A percentile compares a stretch with the other conserved stretches of the same genome.
Conservation (phyloP, 2,113 vertebrate genomes). For the Rafetus swinhoei region DNA sequence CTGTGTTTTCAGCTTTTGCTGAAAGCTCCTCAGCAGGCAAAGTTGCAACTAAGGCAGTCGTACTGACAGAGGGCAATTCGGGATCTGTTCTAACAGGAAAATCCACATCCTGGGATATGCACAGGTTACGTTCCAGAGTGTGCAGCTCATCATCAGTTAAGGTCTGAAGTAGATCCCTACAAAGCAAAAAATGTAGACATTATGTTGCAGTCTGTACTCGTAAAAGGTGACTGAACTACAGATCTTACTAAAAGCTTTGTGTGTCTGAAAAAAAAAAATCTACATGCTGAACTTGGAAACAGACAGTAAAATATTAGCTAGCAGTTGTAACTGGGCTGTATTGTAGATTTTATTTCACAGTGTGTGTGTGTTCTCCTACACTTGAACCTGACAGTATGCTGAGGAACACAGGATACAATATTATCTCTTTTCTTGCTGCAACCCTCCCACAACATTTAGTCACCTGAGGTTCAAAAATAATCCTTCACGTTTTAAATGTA, state of each 20-base stretch:
- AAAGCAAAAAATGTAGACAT: neutral
- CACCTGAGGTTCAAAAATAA: neutral
- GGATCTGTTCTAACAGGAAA: conserved; percentile 71
- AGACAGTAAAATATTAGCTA: neutral
- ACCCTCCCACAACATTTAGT: neutral
- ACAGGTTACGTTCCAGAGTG: conserved; percentile 90
- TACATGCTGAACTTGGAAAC: neutral
- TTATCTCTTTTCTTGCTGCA: neutral
- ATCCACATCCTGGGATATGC: conserved; percentile 93
- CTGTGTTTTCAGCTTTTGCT: conserved; percentile 78
- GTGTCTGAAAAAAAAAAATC: conserved; percentile 40
- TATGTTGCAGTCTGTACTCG: neutral
- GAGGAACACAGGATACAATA: neutral
- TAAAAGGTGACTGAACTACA: neutral
- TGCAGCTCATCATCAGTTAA: conserved; percentile 91
- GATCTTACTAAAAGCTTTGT: neutral
- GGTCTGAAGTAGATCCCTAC: conserved; percentile 93
- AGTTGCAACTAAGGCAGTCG: conserved; percentile 59
- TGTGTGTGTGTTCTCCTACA: neutral
- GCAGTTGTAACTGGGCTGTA: neutral
- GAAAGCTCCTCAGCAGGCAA: conserved; percentile 69
- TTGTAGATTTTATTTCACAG: neutral
- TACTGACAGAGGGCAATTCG: conserved; percentile 65
- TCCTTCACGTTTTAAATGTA: neutral
- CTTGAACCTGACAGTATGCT: neutral